Percentiles rank a stretch among this genome's conserved stretches.
phyloP scores from a whole-genome alignment of 2,113 vertebrate genomes.

The Oncorhynchus gorbuscha region DNA sequence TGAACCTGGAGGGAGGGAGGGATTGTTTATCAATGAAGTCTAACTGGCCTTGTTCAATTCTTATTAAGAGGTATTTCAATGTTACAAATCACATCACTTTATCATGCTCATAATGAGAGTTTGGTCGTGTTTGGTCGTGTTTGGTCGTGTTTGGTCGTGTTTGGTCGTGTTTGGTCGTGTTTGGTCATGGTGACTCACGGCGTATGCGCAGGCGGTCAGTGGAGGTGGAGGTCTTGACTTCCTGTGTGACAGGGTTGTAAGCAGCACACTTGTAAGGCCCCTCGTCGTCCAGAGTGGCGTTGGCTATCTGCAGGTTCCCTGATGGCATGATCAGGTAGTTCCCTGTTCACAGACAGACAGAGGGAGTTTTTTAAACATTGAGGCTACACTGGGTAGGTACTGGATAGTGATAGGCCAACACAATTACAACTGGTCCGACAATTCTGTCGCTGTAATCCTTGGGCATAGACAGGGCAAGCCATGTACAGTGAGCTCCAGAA shows the following conservation, averaged over 20 bases:
- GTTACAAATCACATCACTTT: background rate
- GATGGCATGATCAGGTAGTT: slow-evolving; percentile 99
- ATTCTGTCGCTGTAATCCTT: no score
- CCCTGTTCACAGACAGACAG: slow-evolving; percentile 64
- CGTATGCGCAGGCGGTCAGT: slow-evolving; percentile 91
- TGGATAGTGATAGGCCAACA: no score
- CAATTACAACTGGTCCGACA: no score
- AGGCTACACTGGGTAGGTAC: no score
- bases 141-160: background rate
- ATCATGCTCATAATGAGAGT: background rate
- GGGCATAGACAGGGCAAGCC: no score
- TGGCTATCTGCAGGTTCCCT: slow-evolving; percentile 95
- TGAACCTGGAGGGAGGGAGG: slow-evolving; percentile 75
- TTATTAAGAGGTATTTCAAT: background rate
- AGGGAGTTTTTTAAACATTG: no score
- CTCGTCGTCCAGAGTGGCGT: slow-evolving; percentile 92
- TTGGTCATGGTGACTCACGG: slow-evolving; percentile 76
- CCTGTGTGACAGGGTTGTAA: slow-evolving; percentile 94
- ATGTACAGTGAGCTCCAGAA: no score
- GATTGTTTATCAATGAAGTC: no score
- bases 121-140: background rate
- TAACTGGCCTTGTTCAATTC: no score
- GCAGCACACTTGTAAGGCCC: slow-evolving; percentile 94
- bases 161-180: background rate
- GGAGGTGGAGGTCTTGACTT: slow-evolving; percentile 91